Evolutionary conservation across 2,888 invertebrate genomes (phyloP), one percentile per base, ranked within the genome.

Genomic region (Pammene aurita): DNA sequence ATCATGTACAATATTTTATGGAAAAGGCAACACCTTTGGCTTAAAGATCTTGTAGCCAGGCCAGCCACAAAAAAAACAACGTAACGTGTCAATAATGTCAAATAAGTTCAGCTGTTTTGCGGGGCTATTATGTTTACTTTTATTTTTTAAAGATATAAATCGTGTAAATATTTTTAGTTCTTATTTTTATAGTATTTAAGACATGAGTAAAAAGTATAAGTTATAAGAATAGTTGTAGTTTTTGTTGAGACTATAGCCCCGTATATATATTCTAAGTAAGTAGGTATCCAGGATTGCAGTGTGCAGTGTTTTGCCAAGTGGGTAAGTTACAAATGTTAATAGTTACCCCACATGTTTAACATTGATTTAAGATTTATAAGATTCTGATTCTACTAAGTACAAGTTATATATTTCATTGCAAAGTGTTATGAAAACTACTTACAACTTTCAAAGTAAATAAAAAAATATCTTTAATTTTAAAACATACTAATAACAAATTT

Each of bases 91-190:
- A 62, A 26, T 2, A 26, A 1, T 26, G 26, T 26, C 26, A 62
- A 62, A 62, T 62, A 63, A 66, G 58, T 66, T 66, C 52, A 66
- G 66, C 66, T 52, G 66, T 52, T 64, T 64, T 50, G 38, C 26
- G 42, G 57, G 42, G 63, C 38, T 34, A 55, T 55, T 58, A 60
- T 69, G 64, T 65, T 69, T 65, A 66, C 66, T 42, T 58, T 34
- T 50, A 11, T 42, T 58, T 66, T 57, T 46, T 6, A 48, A 16
- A 63, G 7, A 14, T 13, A 62, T 52, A 52, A 61, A 18, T 50
- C 16, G 38, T 48, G 61, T 38, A 50, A 38, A 61, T 38, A 38
- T 35, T 61, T 38, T 16, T 26, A 26, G 10, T 48, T 13, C 38
- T 18, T 38, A 16, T 5, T 38, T 50, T 38, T 0, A 48, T 38